These are phyloP conservation scores for Toxotes lorentzi DNA, from an alignment of 2,797 vertebrate species.

Conservation along the genomic window DNA sequence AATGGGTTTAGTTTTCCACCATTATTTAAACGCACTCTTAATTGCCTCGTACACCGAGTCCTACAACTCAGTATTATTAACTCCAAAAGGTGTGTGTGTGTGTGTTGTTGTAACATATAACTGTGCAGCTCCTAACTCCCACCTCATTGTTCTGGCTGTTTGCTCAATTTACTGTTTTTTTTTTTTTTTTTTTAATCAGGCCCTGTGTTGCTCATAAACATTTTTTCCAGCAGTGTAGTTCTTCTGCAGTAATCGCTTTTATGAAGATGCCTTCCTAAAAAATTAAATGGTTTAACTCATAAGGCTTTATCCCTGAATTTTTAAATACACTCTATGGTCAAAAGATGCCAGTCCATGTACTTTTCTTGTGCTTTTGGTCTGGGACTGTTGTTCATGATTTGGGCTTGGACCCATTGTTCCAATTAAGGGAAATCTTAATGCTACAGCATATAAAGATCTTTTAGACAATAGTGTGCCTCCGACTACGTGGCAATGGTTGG, in stretches of 20 bases:
- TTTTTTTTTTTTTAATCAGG: slow-evolving; percentile 30
- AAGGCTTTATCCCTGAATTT: neutral
- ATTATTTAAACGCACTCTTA: slow-evolving; percentile 53
- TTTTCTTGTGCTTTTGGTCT: neutral
- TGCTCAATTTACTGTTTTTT: neutral
- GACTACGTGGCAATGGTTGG: neutral
- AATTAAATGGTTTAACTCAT: neutral
- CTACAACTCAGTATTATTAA: slow-evolving; percentile 15
- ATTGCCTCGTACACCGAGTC: slow-evolving; percentile 14
- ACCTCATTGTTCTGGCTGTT: slow-evolving; percentile 26
- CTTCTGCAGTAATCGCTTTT: neutral
- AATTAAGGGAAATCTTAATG: neutral
- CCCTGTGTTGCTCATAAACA: slow-evolving; percentile 43
- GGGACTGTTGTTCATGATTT: neutral
- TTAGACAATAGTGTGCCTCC: neutral
- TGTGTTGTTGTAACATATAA: neutral
- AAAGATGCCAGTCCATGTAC: neutral
- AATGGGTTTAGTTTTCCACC: slow-evolving; percentile 57
- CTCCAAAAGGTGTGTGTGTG: slow-evolving; percentile 3
- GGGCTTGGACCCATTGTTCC: neutral
- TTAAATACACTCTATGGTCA: neutral
- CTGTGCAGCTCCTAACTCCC: neutral
- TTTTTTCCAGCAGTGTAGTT: slow-evolving; percentile 23
- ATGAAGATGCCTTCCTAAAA: neutral
- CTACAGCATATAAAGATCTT: neutral